Evolutionary conservation across 2,113 vertebrate species (phyloP).

Genomic region (Ictalurus punctatus): DNA sequence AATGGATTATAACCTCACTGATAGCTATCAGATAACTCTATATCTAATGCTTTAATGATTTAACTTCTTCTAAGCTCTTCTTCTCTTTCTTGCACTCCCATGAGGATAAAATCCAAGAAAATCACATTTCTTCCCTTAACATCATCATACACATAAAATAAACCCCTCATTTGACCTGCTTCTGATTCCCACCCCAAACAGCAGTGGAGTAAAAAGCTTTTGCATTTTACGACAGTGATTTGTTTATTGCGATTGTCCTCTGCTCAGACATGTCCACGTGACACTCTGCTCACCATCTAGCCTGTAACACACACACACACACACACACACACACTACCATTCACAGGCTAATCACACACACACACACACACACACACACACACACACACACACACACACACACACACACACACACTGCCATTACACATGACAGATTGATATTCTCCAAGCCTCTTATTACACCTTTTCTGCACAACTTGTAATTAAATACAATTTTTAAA

Average conservation of each 20-base stretch:
- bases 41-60: too few relatives aligned
- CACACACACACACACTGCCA: not conserved
- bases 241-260: conserved; percentile 19
- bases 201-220: not conserved
- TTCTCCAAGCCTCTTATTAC: not conserved
- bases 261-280: not conserved
- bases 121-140: not conserved
- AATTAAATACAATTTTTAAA: not conserved
- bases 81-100: too few relatives aligned
- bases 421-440: not conserved
- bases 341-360: conserved; percentile 38
- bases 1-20: too few relatives aligned
- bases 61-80: too few relatives aligned
- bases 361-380: not conserved
- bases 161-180: not conserved
- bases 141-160: not conserved
- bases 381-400: not conserved
- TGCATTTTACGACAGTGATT: conserved; percentile 31
- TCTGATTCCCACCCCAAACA: not conserved
- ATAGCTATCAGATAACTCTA: too few relatives aligned
- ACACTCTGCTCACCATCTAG: conserved; percentile 5
- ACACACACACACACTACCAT: not conserved
- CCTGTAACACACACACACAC: not conserved
- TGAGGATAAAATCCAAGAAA: too few relatives aligned
- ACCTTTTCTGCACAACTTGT: not conserved